Evolutionary conservation across 2,888 invertebrate species (phyloP), one percentile per base, ranked within the genome.

Genomic region (Scaptomyza reducta): DNA sequence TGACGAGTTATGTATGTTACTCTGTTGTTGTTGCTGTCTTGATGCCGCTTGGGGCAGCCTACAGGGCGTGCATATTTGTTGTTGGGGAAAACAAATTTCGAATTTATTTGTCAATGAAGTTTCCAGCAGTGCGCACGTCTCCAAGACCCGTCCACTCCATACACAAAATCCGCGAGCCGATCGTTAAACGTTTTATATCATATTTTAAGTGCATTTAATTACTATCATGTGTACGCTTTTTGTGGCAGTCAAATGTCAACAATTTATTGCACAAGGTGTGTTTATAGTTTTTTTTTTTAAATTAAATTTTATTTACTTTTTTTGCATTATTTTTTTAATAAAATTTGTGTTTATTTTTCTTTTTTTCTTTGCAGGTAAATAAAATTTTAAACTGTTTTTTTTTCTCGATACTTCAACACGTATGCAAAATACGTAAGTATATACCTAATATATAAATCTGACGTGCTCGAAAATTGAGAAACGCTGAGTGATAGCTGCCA

Each of bases 91-190:
- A 68, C 50, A 41, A 66, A 60, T 81, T 74, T 77, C 49, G 60
- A 72, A 72, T 88, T 87, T 82, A 82, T 87, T 82, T 82, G 88
- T 82, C 82, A 82, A 86, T 86, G 88, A 70, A 83, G 77, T 79
- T 77, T 83, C 88, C 77, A 73, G 73, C 81, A 79, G 86, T 87
- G 61, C 68, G 74, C 84, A 82, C 88, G 81, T 82, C 76, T 54
- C 56, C 58, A 22, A 58, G 29, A 67, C 50, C 16, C 35, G 40
- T 33, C 13, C 33, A 51, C 50, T 62, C 49, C 58, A 56, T 35
- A 16, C 27, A 40, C 14, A 38, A n/a, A 16, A 29, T 44, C 58
- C 60, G 64, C 65, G 29, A 53, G 25, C 46, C 55, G 63, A 65
- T 74, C 76, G 51, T 45, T 38, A 16, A 53, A 66, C 73, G 50